A percentile compares a stretch with the other conserved stretches of the same genome.
Evolutionary conservation across 1,140 invertebrate genomes (phyloP).

Genomic region (Dysdera silvatica): DNA sequence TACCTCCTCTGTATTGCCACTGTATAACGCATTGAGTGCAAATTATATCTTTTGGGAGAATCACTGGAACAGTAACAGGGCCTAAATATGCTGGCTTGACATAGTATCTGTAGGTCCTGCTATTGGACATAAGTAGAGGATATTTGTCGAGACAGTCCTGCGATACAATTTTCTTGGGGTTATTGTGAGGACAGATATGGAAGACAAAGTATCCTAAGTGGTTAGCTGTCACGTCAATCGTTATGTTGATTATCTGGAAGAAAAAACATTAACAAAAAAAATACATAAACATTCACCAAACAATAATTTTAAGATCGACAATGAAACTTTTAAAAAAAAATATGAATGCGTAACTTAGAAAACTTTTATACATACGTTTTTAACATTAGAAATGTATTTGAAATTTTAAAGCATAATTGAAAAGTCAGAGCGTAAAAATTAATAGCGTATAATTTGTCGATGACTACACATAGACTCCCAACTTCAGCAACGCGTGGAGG

Average conservation of each 20-base stretch:
- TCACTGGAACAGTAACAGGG: slow-evolving; percentile 46
- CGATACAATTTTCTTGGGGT: slow-evolving; percentile 61
- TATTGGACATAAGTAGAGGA: slow-evolving; percentile 56
- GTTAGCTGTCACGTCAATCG: slow-evolving; percentile 83
- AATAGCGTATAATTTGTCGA: too few relatives aligned
- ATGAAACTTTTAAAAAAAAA: too few relatives aligned
- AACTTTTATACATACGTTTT: too few relatives aligned
- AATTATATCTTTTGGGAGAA: slow-evolving; percentile 59
- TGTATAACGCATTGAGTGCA: slow-evolving; percentile 59
- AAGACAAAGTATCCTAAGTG: slow-evolving; percentile 78
- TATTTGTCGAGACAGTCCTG: slow-evolving; percentile 73
- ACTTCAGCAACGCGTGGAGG: too few relatives aligned
- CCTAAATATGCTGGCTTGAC: slow-evolving; percentile 50
- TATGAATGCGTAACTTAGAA: too few relatives aligned
- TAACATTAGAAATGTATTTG: too few relatives aligned
- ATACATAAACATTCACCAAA: too few relatives aligned
- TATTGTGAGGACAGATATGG: slow-evolving; percentile 74
- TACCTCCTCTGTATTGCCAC: slow-evolving; percentile 54
- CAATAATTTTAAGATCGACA: too few relatives aligned
- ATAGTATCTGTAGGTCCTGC: slow-evolving; percentile 34
- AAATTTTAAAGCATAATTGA: too few relatives aligned
- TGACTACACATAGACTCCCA: too few relatives aligned
- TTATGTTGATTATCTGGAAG: slow-evolving; percentile 59
- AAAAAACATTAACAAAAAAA: background rate
- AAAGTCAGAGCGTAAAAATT: too few relatives aligned